Evolutionary conservation across 2,888 invertebrate species (phyloP).

Genomic region (Pemphredon lugubris): DNA sequence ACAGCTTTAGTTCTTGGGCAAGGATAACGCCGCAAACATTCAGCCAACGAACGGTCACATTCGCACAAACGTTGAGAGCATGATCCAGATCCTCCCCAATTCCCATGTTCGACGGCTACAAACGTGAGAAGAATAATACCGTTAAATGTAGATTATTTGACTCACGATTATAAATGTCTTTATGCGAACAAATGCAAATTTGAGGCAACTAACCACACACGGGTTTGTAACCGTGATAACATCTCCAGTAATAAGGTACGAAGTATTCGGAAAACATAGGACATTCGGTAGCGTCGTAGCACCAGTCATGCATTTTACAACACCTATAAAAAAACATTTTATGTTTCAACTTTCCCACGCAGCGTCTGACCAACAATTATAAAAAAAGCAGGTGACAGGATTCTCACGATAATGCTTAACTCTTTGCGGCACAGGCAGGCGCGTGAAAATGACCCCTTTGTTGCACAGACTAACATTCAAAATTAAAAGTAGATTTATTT

Average conservation of each 20-base stretch:
- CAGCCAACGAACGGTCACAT: slow-evolving; percentile 90
- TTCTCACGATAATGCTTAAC: background rate
- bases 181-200: too few relatives aligned
- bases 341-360: background rate
- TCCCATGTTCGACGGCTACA: slow-evolving; percentile 83
- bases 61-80: slow-evolving; percentile 92
- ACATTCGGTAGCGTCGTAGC: slow-evolving; percentile 90
- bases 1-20: slow-evolving; percentile 88
- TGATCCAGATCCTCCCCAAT: slow-evolving; percentile 84
- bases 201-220: slow-evolving; percentile 89
- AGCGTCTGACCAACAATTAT: background rate
- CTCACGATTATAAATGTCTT: too few relatives aligned
- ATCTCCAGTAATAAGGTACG: slow-evolving; percentile 94
- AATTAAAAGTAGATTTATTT: too few relatives aligned
- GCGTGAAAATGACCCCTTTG: too few relatives aligned
- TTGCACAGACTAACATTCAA: too few relatives aligned
- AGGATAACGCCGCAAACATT: slow-evolving; percentile 88
- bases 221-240: slow-evolving; percentile 87
- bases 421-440: too few relatives aligned
- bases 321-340: slow-evolving; percentile 81
- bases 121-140: too few relatives aligned
- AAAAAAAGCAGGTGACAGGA: too few relatives aligned
- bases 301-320: slow-evolving; percentile 92
- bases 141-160: too few relatives aligned
- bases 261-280: slow-evolving; percentile 92